A percentile compares a stretch with the other conserved stretches of the same genome.
Evolutionary conservation across 2,797 vertebrate species (phyloP).

Genomic region (Artibeus lituratus): DNA sequence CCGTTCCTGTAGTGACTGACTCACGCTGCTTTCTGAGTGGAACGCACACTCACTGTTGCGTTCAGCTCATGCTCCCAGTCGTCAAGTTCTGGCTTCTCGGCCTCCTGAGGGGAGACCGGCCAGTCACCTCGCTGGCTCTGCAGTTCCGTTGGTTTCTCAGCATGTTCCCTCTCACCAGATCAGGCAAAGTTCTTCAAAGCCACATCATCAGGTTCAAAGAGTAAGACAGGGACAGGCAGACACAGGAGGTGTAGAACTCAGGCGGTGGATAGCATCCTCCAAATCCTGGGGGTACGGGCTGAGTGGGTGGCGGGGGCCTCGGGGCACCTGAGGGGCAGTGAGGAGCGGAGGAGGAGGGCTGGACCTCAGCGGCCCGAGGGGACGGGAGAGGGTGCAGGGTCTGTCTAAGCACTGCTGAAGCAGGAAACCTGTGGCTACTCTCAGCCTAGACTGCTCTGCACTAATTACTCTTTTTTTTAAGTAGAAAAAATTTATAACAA

Average conservation of each 20-base stretch:
- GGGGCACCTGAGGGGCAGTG: background rate
- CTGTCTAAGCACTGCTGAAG: background rate
- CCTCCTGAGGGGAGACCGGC: background rate
- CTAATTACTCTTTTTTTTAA: background rate
- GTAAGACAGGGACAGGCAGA: background rate
- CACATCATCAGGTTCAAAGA: background rate
- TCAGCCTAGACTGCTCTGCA: background rate
- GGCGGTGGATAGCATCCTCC: background rate
- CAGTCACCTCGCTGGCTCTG: background rate
- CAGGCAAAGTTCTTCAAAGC: background rate
- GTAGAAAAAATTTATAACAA: too few relatives aligned
- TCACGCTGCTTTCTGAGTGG: background rate
- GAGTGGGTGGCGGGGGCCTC: background rate
- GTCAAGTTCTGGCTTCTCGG: background rate
- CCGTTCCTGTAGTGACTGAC: background rate
- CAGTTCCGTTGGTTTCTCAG: background rate
- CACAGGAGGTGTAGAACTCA: background rate
- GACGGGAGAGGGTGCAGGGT: background rate
- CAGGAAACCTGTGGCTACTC: background rate
- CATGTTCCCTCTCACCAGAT: background rate
- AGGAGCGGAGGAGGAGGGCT: background rate
- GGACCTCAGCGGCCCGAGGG: background rate
- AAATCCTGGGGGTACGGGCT: background rate
- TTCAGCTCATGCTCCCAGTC: background rate
- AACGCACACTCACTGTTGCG: background rate